Conservation (phyloP, 2,797 vertebrate species). For the Luscinia megarhynchos region DNA sequence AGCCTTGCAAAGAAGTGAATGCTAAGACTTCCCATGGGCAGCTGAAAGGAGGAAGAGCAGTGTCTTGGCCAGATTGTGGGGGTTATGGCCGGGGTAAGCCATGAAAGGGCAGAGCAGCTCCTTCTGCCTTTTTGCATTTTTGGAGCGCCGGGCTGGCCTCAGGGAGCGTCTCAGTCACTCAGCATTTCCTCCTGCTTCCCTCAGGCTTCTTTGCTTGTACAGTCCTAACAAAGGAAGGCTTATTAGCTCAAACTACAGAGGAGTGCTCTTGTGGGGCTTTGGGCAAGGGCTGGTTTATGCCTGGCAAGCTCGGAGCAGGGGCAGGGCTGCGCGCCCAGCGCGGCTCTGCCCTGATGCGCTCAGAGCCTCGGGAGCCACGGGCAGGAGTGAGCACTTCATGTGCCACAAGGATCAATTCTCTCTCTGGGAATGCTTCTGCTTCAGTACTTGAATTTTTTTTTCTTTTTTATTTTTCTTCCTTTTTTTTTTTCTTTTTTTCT, state of each 20-base stretch:
- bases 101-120: not conserved
- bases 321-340: not conserved
- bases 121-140: accelerated
- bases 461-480: too few species aligned
- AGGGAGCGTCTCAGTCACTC: not conserved
- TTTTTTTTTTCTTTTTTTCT: not conserved
- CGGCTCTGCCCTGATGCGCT: accelerated
- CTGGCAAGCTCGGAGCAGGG: accelerated
- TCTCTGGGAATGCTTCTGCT: not conserved
- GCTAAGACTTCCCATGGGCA: conserved; percentile 9
- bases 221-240: not conserved
- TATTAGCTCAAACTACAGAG: conserved; percentile 2
- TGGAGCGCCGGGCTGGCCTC: accelerated
- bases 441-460: not conserved
- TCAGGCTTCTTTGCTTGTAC: not conserved
- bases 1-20: conserved; percentile 3
- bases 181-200: not conserved
- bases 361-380: accelerated
- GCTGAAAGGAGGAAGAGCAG: not conserved
- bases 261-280: not conserved
- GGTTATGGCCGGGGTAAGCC: not conserved
- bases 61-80: not conserved
- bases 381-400: accelerated
- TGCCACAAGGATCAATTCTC: not conserved
- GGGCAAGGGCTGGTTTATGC: not conserved